A percentile compares a stretch with the other conserved stretches of the same genome.
These are phyloP conservation scores for Hesperophylax magnus DNA, from an alignment of 1,140 invertebrate genomes.

Conservation along the genomic window DNA sequence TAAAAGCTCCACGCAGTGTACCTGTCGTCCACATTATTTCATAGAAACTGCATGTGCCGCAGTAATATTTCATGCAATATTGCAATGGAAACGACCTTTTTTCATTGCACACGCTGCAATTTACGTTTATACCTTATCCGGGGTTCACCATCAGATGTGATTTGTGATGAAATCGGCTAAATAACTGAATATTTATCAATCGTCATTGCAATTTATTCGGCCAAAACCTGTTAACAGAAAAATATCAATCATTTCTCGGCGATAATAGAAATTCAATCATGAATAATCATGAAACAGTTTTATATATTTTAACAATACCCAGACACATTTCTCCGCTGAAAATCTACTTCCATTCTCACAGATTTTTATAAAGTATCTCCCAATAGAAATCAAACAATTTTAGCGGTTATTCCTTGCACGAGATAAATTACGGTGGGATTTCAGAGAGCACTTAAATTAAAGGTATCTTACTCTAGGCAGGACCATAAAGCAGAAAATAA, in stretches of 20 bases:
- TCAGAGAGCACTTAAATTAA: constrained; percentile 15
- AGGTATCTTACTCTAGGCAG: not conserved
- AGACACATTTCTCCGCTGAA: too few species aligned
- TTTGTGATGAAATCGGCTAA: constrained; percentile 23
- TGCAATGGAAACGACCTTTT: constrained; percentile 30
- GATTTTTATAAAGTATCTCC: too few species aligned
- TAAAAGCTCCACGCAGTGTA: too few species aligned
- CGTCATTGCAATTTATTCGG: not conserved
- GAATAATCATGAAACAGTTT: too few species aligned
- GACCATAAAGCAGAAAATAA: constrained; percentile 9
- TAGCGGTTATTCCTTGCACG: not conserved
- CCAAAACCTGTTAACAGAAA: not conserved
- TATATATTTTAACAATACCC: too few species aligned
- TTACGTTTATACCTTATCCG: constrained; percentile 12
- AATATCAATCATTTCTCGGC: not conserved
- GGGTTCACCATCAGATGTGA: constrained; percentile 11
- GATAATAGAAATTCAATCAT: too few species aligned
- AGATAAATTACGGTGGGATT: not conserved
- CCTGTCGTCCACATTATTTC: too few species aligned
- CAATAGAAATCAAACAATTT: constrained; percentile 4
- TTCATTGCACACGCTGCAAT: constrained; percentile 22
- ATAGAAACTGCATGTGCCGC: constrained; percentile 1
- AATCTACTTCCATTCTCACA: too few species aligned
- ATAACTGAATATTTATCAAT: constrained; percentile 26
- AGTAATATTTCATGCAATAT: constrained; percentile 26